Evolutionary conservation across 2,797 vertebrate genomes (phyloP), one percentile per base, ranked within the genome.

Genomic region (Cephalopachus bancanus): DNA sequence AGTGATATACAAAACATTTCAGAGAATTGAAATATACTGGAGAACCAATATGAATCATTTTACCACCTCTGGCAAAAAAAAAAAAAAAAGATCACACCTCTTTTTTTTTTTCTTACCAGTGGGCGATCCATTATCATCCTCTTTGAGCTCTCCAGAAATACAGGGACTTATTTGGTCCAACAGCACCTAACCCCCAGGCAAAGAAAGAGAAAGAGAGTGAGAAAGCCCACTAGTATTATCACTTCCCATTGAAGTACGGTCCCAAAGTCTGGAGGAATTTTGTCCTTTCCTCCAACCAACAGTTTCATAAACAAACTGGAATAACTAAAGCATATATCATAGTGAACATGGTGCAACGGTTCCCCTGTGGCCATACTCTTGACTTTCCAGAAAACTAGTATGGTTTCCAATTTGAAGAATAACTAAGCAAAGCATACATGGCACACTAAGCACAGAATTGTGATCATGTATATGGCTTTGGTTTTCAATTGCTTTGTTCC

Each of bases 401-500:
- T 16, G 7, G 33, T 65, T 30, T 85, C 69, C 51, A 76, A 55
- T 28, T 84, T 37, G 7, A 33, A 49, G 11, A 28, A 3, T 9
- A 5, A 51, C 20, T 17, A 15, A 24, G 64, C 4, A 14, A 72
- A 33, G 10, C 37, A 51, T 59, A 20, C 17, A 37, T 67, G 37
- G 51, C 19, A 1, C 14, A 5, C 14, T 28, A 14, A 12, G 10
- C 17, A 3, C 22, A 9, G 26, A 59, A n/a, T 11, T 1, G 2
- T 10, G 33, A 33, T 33, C 22, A 28, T 5, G 3, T 4, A 9
- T 2, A 0, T 7, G 72, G 26, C 8, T 57, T 69, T 76, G 24
- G 55, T 20, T 17, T 72, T 5, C 33, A 20, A 10, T 57, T 64
- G 26, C 7, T 57, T 57, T 55, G 1, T 53, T 44, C 44, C 51